Percentiles rank a stretch among this genome's conserved stretches.
Evolutionary conservation across 1,140 invertebrate genomes (phyloP).

Genomic region (Ladona fulva): DNA sequence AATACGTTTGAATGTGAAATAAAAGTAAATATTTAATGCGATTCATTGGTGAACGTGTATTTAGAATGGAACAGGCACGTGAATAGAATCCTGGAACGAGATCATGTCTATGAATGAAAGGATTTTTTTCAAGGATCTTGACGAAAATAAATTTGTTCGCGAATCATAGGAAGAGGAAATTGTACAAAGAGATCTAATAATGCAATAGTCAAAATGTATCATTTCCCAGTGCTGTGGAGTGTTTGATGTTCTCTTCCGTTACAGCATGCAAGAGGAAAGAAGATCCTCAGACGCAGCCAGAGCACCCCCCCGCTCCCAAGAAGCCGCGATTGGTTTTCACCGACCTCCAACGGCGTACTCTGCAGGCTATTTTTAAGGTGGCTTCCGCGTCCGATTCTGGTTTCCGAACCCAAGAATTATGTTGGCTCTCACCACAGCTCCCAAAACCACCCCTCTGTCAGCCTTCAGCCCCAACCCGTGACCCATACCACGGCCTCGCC

Average conservation of each 20-base stretch:
- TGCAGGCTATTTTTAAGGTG: constrained; percentile 99
- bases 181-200: no score
- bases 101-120: no score
- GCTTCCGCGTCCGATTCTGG: constrained; percentile 21
- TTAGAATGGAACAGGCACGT: no score
- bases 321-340: constrained; percentile 99
- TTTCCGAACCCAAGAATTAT: not conserved
- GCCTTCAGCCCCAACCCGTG: constrained; percentile 16
- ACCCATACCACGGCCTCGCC: not conserved
- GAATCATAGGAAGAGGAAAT: no score
- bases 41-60: no score
- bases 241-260: constrained; percentile 26
- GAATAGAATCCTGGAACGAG: no score
- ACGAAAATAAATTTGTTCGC: no score
- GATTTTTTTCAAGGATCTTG: no score
- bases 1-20: no score
- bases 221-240: not conserved
- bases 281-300: constrained; percentile 53
- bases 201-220: no score
- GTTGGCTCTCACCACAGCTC: not conserved
- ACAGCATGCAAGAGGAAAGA: constrained; percentile 98
- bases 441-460: constrained; percentile 12
- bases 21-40: no score
- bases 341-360: constrained; percentile 97
- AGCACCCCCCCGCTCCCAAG: constrained; percentile 77